Evolutionary conservation across 2,888 invertebrate species (phyloP).

Genomic region (Peribatodes rhomboidaria): DNA sequence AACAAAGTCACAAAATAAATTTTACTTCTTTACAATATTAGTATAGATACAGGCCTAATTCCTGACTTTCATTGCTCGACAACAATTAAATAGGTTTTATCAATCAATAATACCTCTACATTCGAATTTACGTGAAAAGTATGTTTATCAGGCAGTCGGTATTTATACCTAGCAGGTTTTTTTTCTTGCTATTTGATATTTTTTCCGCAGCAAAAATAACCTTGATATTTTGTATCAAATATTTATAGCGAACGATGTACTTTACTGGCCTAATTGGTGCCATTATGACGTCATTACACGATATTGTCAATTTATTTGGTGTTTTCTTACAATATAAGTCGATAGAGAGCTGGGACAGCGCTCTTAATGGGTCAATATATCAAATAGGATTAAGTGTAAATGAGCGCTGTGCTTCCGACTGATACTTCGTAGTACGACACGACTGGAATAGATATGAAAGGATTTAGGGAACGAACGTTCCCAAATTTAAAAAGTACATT

Average conservation of each 20-base stretch:
- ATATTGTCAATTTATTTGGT: constrained; percentile 52
- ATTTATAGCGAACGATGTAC: constrained; percentile 29
- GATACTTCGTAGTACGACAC: constrained; percentile 75
- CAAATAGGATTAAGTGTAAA: constrained; percentile 83
- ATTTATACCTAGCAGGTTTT: not conserved
- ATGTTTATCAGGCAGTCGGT: constrained; percentile 52
- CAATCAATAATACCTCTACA: constrained; percentile 69
- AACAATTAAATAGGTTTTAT: too few relatives aligned
- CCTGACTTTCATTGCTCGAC: too few relatives aligned
- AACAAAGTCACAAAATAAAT: too few relatives aligned
- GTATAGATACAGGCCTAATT: too few relatives aligned
- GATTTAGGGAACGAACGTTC: constrained; percentile 59
- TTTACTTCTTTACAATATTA: too few relatives aligned
- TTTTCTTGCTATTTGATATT: not conserved
- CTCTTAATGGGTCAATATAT: constrained; percentile 82
- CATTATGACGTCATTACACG: constrained; percentile 43
- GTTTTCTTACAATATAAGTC: constrained; percentile 77
- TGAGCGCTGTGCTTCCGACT: constrained; percentile 73
- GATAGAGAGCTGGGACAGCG: constrained; percentile 71
- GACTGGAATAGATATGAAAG: constrained; percentile 66
- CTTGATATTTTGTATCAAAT: constrained; percentile 16
- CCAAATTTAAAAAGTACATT: constrained; percentile 50
- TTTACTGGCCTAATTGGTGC: constrained; percentile 37
- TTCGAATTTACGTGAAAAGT: constrained; percentile 60
- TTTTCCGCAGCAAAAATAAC: constrained; percentile 8